These are phyloP conservation scores for Magallana nippona DNA, from an alignment of 2,888 invertebrate species.

Conservation along the genomic window DNA sequence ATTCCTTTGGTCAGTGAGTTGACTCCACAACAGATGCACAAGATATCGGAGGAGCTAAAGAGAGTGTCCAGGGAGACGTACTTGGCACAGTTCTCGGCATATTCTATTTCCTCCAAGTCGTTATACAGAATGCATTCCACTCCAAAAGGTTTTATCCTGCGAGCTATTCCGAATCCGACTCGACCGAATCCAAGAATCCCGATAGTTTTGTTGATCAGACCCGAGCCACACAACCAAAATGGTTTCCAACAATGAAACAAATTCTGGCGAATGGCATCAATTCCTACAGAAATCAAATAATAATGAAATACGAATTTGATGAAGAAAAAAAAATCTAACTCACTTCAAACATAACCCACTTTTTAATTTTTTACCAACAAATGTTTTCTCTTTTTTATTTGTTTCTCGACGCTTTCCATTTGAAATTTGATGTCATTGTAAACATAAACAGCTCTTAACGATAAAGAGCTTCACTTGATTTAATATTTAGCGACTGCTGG, in stretches of 20 bases:
- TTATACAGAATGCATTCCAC: constrained; percentile 87
- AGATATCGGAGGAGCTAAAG: constrained; percentile 89
- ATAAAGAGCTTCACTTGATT: no score
- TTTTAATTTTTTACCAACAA: no score
- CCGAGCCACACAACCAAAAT: constrained; percentile 94
- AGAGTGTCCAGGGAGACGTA: constrained; percentile 87
- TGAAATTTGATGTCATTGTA: no score
- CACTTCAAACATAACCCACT: no score
- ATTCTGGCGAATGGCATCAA: constrained; percentile 82
- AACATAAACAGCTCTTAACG: no score
- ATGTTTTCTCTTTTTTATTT: no score
- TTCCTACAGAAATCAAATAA: constrained; percentile 59
- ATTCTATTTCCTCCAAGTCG: constrained; percentile 84
- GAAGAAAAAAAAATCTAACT: no score
- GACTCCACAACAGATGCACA: constrained; percentile 89
- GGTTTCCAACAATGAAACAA: constrained; percentile 94
- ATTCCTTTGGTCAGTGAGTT: constrained; percentile 88
- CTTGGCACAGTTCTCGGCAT: constrained; percentile 84
- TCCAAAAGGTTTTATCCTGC: constrained; percentile 88
- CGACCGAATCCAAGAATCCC: constrained; percentile 80
- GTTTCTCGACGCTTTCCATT: no score
- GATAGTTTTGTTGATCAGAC: constrained; percentile 88
- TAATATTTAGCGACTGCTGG: no score
- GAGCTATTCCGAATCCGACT: constrained; percentile 86
- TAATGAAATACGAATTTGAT: no score